A percentile compares a stretch with the other conserved stretches of the same genome.
phyloP scores from a whole-genome alignment of 2,888 invertebrate species.

The Apodemia mormo region DNA sequence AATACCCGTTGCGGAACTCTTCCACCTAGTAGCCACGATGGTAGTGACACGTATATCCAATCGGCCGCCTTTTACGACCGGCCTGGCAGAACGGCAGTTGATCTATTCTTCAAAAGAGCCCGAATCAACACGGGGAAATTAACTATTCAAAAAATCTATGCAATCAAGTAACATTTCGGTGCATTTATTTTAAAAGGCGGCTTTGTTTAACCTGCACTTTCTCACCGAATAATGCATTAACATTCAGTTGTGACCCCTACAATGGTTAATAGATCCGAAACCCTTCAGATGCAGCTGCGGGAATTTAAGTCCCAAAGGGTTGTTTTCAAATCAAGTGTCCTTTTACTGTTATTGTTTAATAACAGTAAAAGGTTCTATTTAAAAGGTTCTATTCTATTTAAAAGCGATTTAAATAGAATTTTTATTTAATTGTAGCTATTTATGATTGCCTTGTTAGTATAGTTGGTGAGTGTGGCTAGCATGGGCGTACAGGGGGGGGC shows the following conservation, averaged over 20 bases:
- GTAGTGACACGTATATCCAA: no score
- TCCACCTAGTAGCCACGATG: no score
- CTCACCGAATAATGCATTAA: slow-evolving; percentile 1
- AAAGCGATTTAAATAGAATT: background rate
- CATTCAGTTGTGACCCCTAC: background rate
- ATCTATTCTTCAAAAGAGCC: no score
- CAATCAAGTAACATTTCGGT: background rate
- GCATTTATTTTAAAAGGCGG: background rate
- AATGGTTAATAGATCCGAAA: slow-evolving; percentile 6
- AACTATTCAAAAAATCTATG: background rate
- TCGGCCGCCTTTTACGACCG: no score
- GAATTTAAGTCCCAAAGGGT: background rate
- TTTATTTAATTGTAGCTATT: background rate
- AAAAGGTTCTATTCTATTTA: no score
- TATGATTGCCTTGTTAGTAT: background rate
- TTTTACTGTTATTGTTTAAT: slow-evolving; percentile 2
- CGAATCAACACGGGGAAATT: no score
- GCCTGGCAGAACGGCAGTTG: no score
- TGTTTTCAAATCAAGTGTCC: slow-evolving; percentile 8
- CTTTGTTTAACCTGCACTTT: slow-evolving; percentile 12
- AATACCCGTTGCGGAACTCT: no score
- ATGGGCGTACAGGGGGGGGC: no score
- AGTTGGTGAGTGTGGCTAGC: no score
- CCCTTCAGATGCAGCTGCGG: slow-evolving; percentile 9
- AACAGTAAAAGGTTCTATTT: no score